A percentile compares a stretch with the other conserved stretches of the same genome.
Evolutionary conservation across 1,140 invertebrate genomes (phyloP).

Genomic region (Lepidurus couesii): DNA sequence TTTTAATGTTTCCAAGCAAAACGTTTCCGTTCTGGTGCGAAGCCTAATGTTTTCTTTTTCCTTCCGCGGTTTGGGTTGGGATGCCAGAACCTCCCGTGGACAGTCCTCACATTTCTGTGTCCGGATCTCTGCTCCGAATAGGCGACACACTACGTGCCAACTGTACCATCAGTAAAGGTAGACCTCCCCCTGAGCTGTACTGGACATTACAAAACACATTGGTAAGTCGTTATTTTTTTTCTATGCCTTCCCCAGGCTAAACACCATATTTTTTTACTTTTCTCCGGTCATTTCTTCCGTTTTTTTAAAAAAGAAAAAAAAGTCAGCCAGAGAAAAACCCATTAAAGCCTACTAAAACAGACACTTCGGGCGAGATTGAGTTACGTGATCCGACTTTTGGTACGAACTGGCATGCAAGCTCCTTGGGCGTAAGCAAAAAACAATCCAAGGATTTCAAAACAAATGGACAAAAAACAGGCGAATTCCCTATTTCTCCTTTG

Average conservation of each 20-base stretch:
- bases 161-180: constrained; percentile 10
- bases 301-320: neutral
- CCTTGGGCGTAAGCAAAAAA: neutral
- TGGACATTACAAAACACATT: neutral
- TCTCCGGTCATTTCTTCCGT: neutral
- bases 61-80: neutral
- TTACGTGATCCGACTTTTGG: neutral
- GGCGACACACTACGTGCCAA: constrained; percentile 11
- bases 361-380: constrained; percentile 3
- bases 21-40: neutral
- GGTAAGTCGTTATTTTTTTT: neutral
- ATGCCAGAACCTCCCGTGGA: constrained; percentile 2
- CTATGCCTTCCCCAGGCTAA: neutral
- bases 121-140: neutral
- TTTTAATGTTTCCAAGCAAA: neutral
- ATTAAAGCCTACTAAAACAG: constrained; percentile 16
- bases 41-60: neutral
- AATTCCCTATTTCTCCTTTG: neutral
- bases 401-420: neutral
- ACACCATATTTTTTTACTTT: neutral
- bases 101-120: constrained; percentile 1
- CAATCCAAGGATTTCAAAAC: neutral
- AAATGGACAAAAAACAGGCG: neutral
- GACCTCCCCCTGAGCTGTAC: constrained; percentile 1
- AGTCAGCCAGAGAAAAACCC: neutral